Conservation (phyloP, 1,140 invertebrate genomes). For the Nasonia longicornis region DNA sequence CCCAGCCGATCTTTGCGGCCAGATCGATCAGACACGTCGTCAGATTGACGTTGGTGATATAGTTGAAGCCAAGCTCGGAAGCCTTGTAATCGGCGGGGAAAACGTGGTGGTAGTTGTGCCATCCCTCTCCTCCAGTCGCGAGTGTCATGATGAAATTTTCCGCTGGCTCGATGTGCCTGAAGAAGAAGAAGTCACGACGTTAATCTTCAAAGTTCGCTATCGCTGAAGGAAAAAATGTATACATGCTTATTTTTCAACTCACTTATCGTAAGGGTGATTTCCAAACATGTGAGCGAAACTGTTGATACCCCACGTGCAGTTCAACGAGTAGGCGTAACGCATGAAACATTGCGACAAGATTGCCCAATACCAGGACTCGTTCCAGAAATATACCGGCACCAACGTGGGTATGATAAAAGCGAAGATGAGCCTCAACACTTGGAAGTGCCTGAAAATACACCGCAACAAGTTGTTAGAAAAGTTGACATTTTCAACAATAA, state of each 20-base stretch:
- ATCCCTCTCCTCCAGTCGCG: slow-evolving; percentile 71
- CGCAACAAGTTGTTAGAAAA: too few species aligned
- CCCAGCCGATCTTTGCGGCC: slow-evolving; percentile 71
- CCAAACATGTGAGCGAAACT: slow-evolving; percentile 81
- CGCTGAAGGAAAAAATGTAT: neutral
- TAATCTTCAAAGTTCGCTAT: neutral
- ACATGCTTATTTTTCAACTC: slow-evolving; percentile 55
- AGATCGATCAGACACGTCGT: slow-evolving; percentile 71
- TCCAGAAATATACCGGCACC: slow-evolving; percentile 78
- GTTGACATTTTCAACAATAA: too few species aligned
- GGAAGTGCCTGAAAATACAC: slow-evolving; percentile 73
- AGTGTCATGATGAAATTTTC: slow-evolving; percentile 56
- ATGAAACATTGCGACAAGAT: slow-evolving; percentile 72
- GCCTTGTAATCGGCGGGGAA: slow-evolving; percentile 83
- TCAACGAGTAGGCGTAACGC: slow-evolving; percentile 75
- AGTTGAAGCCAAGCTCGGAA: slow-evolving; percentile 72
- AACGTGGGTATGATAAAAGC: slow-evolving; percentile 81
- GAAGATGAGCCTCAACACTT: slow-evolving; percentile 74
- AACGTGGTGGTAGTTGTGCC: slow-evolving; percentile 85
- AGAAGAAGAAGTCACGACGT: neutral
- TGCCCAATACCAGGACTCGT: slow-evolving; percentile 63
- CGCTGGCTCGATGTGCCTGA: slow-evolving; percentile 51
- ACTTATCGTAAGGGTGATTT: slow-evolving; percentile 78
- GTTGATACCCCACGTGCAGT: slow-evolving; percentile 83
- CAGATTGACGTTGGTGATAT: slow-evolving; percentile 64